A percentile compares a stretch with the other conserved stretches of the same genome.
phyloP scores from a whole-genome alignment of 2,888 invertebrate species.

The Odontocerum albicorne region DNA sequence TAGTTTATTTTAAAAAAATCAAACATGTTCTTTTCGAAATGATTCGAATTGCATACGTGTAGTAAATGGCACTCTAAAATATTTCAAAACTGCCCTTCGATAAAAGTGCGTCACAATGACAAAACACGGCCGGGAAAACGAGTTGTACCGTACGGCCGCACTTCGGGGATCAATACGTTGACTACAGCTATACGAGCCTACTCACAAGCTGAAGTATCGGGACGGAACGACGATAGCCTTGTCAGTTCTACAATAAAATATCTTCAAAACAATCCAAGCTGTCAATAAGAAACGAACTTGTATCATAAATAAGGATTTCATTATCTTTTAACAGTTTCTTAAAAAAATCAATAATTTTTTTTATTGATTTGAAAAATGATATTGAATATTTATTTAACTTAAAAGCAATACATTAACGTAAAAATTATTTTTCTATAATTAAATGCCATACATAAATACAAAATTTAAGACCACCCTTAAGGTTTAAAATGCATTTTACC shows the following conservation, averaged over 20 bases:
- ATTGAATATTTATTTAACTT: no score
- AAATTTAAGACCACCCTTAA: background rate
- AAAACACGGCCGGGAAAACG: constrained; percentile 11
- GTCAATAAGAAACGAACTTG: no score
- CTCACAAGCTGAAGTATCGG: background rate
- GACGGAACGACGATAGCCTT: background rate
- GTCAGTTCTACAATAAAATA: no score
- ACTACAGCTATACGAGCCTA: background rate
- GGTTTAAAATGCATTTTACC: background rate
- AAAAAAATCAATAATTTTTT: no score
- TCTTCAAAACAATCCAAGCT: no score
- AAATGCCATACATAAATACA: background rate
- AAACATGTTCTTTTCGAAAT: no score
- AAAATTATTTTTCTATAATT: background rate
- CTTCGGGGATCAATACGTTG: constrained; percentile 17
- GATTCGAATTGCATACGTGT: no score
- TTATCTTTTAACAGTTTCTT: no score
- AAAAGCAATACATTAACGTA: background rate
- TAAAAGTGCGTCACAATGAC: constrained; percentile 15
- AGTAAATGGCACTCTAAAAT: background rate
- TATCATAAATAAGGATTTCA: no score
- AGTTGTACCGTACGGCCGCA: constrained; percentile 15
- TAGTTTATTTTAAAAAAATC: no score
- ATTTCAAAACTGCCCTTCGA: constrained; percentile 1
- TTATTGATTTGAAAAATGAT: background rate